phyloP scores from a whole-genome alignment of 2,888 invertebrate species.

The Masnerella sp. region DNA sequence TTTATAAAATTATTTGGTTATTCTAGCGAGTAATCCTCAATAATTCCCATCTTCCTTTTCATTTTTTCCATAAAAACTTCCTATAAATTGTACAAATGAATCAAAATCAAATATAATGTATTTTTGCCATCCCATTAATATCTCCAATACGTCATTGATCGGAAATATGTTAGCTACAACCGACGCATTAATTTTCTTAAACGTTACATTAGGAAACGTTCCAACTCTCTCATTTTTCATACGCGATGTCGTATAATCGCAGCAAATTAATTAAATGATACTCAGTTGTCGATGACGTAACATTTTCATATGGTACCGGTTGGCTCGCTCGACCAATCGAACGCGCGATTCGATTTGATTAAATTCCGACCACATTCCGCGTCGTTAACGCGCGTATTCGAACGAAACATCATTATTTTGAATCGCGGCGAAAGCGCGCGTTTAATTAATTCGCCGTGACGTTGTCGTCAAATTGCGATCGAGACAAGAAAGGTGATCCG shows the following conservation, averaged over 20 bases:
- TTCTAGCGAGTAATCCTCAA: too few species aligned
- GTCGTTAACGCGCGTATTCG: constrained; percentile 31
- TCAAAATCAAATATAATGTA: too few species aligned
- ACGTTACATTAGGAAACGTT: background rate
- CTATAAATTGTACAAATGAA: too few species aligned
- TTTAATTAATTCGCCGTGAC: constrained; percentile 35
- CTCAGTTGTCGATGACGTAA: constrained; percentile 8
- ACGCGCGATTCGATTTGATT: constrained; percentile 64
- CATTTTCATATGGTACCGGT: constrained; percentile 37
- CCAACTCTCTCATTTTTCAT: constrained; percentile 8
- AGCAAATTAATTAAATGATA: constrained; percentile 26
- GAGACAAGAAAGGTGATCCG: constrained; percentile 15
- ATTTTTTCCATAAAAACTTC: too few species aligned
- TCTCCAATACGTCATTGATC: too few species aligned
- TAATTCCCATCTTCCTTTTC: too few species aligned
- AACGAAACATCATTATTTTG: constrained; percentile 37
- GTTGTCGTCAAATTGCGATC: constrained; percentile 34
- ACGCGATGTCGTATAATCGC: background rate
- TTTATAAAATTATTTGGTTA: too few species aligned
- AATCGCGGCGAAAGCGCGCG: constrained; percentile 8
- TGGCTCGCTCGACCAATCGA: constrained; percentile 58
- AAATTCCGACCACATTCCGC: constrained; percentile 66
- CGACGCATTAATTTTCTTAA: background rate
- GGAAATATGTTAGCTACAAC: too few species aligned
- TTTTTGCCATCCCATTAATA: too few species aligned